Percentiles rank a stretch among this genome's conserved stretches.
Conservation (phyloP, 2,888 invertebrate species). For the Drosophila leonis region DNA sequence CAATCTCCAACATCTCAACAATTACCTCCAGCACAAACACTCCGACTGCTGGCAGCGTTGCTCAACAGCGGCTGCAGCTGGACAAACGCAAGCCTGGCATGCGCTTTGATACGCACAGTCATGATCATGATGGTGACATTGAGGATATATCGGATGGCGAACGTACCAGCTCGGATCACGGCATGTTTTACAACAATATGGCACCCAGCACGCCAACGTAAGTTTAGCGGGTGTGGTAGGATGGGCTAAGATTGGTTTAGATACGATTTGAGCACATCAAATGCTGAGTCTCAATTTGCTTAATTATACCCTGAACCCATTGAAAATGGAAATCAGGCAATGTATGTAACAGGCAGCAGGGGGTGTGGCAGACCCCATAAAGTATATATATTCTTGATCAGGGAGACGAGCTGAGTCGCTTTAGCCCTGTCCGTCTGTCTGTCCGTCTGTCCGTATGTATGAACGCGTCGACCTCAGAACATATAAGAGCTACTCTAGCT, state of each 20-base stretch:
- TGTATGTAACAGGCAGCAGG: too few species aligned
- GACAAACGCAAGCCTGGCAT: slow-evolving; percentile 84
- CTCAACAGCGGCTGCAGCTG: slow-evolving; percentile 69
- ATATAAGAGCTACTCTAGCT: too few species aligned
- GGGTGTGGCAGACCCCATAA: too few species aligned
- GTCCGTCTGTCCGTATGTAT: too few species aligned
- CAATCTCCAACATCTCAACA: slow-evolving; percentile 54
- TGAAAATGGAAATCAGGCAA: too few species aligned
- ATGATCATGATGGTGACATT: slow-evolving; percentile 94
- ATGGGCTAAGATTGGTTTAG: not conserved
- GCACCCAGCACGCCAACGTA: slow-evolving; percentile 85
- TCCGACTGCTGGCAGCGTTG: slow-evolving; percentile 14
- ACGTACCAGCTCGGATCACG: slow-evolving; percentile 90
- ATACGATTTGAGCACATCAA: too few species aligned
- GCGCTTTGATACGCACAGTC: slow-evolving; percentile 88
- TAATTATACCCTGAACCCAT: too few species aligned
- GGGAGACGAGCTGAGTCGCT: too few species aligned
- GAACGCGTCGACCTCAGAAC: too few species aligned
- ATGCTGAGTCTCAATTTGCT: too few species aligned
- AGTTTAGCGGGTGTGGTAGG: slow-evolving; percentile 34
- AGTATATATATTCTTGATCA: too few species aligned
- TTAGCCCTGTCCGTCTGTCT: too few species aligned
- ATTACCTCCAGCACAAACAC: slow-evolving; percentile 62
- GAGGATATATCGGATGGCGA: slow-evolving; percentile 95
- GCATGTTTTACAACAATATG: slow-evolving; percentile 90